Evolutionary conservation across 1,140 invertebrate genomes (phyloP), one percentile per base, ranked within the genome.

Genomic region (Drosophila repleta): DNA sequence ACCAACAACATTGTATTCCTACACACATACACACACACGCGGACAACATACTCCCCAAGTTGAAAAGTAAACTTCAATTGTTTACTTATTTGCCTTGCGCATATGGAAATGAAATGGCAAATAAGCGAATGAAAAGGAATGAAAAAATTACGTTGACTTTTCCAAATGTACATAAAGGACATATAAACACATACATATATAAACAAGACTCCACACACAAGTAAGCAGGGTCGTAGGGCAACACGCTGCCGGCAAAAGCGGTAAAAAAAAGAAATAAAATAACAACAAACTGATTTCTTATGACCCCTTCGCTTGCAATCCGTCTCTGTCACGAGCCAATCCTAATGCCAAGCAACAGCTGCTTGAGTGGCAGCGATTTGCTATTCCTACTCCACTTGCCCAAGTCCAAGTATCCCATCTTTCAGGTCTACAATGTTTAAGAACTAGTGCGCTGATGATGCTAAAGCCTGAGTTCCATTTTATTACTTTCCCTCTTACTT

Each of bases 61-160:
- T 60, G 58, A 53, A 43, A 67, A 67, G 69, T 57, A 76, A 73
- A 73, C 70, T 32, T 51, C 68, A 70, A 65, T 87, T 87, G 82
- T 84, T 87, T 81, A 76, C 82, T 72, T 81, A 87, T 87, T 88
- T 87, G 83, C 78, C 76, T 76, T 87, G 71, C 82, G 83, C 82
- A 82, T 87, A 85, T 88, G 75, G 75, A 85, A 87, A 88, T 88
- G 66, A 87, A 87, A 87, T 88, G 82, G 83, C 75, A 87, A 87
- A 88, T 79, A 87, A 60, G 63, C 69, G 62, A 62, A 64, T 73
- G 74, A 77, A 74, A 83, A 64, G 63, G 61, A 72, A 76, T 64
- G 39, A 43, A 73, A 85, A 84, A 85, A 85, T 85, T 85, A 85
- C 74, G 82, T 85, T 85, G 82, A 85, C 81, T 87, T 69, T 77